A percentile compares a stretch with the other conserved stretches of the same genome.
phyloP scores from a whole-genome alignment of 2,888 invertebrate species.

The Diaperis boleti region DNA sequence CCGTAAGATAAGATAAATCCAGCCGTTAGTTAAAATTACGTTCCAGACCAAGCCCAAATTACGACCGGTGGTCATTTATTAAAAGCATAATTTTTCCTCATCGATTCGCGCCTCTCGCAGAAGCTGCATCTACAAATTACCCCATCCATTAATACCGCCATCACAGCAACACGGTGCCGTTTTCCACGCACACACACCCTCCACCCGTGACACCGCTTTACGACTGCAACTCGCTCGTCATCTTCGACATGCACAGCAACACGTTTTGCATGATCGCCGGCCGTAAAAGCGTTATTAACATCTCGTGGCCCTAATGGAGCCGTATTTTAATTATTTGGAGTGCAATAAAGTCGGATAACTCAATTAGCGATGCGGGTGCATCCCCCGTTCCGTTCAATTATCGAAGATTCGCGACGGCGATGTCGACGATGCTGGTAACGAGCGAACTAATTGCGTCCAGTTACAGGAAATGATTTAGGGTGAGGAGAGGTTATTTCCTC shows the following conservation, averaged over 20 bases:
- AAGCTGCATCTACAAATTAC: constrained; percentile 1
- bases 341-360: background rate
- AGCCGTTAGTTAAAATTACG: too few species aligned
- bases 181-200: background rate
- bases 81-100: constrained; percentile 9
- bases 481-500: constrained; percentile 45
- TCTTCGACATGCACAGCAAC: background rate
- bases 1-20: too few species aligned
- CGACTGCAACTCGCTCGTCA: background rate
- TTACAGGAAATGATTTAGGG: constrained; percentile 50
- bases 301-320: background rate
- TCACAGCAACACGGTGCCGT: background rate
- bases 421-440: constrained; percentile 29
- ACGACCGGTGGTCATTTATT: too few species aligned
- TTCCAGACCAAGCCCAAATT: too few species aligned
- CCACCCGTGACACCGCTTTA: background rate
- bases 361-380: background rate
- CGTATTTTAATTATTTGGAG: constrained; percentile 6
- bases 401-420: constrained; percentile 12
- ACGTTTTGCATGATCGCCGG: constrained; percentile 6
- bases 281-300: constrained; percentile 1
- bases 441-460: constrained; percentile 40
- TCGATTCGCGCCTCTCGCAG: background rate
- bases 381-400: too few species aligned
- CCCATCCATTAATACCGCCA: background rate